A percentile compares a stretch with the other conserved stretches of the same genome.
These are phyloP conservation scores for Pseudotriccus pelzelni DNA, from an alignment of 2,797 vertebrate genomes.

Conservation along the genomic window DNA sequence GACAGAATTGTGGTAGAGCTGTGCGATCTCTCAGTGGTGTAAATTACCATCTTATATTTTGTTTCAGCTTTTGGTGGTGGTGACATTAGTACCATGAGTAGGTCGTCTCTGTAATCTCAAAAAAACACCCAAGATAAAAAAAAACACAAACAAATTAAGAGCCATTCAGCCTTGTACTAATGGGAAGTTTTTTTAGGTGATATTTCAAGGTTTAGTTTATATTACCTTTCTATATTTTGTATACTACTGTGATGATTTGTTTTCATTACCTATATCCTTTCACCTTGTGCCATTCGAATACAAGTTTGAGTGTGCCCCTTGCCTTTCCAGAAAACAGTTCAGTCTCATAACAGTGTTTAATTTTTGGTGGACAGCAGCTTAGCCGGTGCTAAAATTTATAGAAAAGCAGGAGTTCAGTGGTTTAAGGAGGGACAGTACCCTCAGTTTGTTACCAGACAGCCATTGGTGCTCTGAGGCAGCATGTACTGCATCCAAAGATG, in stretches of 20 bases:
- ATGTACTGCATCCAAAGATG: too few species aligned
- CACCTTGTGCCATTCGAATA: not conserved
- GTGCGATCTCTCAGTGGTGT: not conserved
- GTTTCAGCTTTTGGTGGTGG: not conserved
- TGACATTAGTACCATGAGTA: not conserved
- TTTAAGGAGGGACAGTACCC: not conserved
- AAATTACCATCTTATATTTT: not conserved
- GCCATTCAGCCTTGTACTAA: not conserved
- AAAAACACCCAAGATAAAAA: not conserved
- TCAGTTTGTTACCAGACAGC: not conserved
- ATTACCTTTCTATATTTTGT: not conserved
- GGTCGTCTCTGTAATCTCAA: not conserved
- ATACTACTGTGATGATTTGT: not conserved
- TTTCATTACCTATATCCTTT: not conserved
- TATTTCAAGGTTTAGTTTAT: not conserved
- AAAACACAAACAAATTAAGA: not conserved
- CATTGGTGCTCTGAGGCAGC: not conserved
- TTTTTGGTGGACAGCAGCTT: not conserved
- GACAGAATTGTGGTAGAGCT: not conserved
- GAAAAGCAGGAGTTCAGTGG: not conserved
- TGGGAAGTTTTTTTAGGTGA: not conserved
- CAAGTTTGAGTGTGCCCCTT: not conserved
- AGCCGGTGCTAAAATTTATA: not conserved
- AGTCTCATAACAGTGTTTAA: not conserved
- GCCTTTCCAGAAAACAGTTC: not conserved